phyloP scores from a whole-genome alignment of 2,797 vertebrate species.

The Notolabrus celidotus region DNA sequence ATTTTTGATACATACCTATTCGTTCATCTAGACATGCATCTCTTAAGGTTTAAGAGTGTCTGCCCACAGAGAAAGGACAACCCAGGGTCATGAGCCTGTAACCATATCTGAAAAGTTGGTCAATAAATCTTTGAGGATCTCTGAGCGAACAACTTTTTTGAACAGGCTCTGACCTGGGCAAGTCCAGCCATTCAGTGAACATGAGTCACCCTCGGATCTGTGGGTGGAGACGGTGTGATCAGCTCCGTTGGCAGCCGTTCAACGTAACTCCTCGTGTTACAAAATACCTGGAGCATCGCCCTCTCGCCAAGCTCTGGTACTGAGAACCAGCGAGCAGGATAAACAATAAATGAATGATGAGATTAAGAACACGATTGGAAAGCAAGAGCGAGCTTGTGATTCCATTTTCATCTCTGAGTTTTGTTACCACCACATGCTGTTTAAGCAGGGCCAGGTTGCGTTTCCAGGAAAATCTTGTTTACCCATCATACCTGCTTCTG shows the following conservation, averaged over 20 bases:
- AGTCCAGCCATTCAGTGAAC: slow-evolving; percentile 43
- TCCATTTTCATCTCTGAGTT: slow-evolving; percentile 33
- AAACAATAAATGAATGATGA: slow-evolving; percentile 65
- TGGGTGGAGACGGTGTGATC: slow-evolving; percentile 44
- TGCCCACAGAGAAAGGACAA: neutral
- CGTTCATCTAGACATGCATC: neutral
- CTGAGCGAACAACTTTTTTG: neutral
- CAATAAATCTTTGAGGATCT: slow-evolving; percentile 6
- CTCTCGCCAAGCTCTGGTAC: slow-evolving; percentile 41
- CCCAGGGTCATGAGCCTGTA: neutral
- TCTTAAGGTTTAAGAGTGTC: neutral
- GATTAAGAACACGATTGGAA: slow-evolving; percentile 50
- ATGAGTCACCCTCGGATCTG: slow-evolving; percentile 38
- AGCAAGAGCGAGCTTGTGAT: slow-evolving; percentile 49
- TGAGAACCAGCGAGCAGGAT: slow-evolving; percentile 50
- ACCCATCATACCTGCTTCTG: slow-evolving; percentile 31
- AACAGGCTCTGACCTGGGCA: slow-evolving; percentile 24
- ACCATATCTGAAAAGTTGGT: neutral
- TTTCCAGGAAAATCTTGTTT: slow-evolving; percentile 57
- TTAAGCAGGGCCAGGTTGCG: slow-evolving; percentile 24
- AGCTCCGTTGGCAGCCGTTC: slow-evolving; percentile 55
- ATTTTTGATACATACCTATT: slow-evolving; percentile 3
- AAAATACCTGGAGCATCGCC: slow-evolving; percentile 62
- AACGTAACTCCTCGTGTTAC: slow-evolving; percentile 55
- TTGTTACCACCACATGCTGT: slow-evolving; percentile 3